Evolutionary conservation across 2,888 invertebrate species (phyloP), one percentile per base, ranked within the genome.

Genomic region (Nomada ferruginata): DNA sequence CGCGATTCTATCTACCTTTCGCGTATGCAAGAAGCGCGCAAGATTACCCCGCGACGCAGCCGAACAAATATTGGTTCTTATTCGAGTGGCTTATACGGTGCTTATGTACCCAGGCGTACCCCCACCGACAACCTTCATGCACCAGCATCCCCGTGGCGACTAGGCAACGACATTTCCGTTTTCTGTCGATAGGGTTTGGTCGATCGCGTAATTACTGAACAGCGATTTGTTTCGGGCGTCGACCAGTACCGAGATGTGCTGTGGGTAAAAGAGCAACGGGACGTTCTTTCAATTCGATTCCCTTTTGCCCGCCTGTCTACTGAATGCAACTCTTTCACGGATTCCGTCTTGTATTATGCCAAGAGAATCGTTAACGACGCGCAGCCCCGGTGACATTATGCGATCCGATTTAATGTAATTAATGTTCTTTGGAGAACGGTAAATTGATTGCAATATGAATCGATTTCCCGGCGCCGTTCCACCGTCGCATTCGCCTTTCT

Each of bases 51-150:
- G 87, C 88, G 89, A 89, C 88, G 88, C 86, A 85, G 85, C 76
- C 89, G 87, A 89, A 88, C 90, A 91, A 91, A 91, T 91, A 91
- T 91, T 91, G 91, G 90, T 89, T 91, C 89, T 90, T 89, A 89
- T 91, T 89, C 89, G 90, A 89, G 87, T 89, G 87, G 89, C 89
- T 90, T 91, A 89, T 90, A 90, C 88, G 87, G 76, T 86, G 88
- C 90, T 91, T 91, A 89, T 88, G 87, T 90, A 89, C 82, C 80
- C 80, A 84, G 81, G 81, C 78, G 86, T 87, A 81, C 82, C 83
- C 59, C 61, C 44, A 52, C 59, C 74, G 42, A 47, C 76, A 13
- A 26, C 5, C 36, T 36, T 36, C 7, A 5, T 1, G 36, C 36
- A 7, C 36, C 36, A 52, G 61, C 55, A 50, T 59, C 60, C 79